Base-by-base conservation (phyloP, 2,888 invertebrate genomes). In the Tachystola acroxantha region DNA sequence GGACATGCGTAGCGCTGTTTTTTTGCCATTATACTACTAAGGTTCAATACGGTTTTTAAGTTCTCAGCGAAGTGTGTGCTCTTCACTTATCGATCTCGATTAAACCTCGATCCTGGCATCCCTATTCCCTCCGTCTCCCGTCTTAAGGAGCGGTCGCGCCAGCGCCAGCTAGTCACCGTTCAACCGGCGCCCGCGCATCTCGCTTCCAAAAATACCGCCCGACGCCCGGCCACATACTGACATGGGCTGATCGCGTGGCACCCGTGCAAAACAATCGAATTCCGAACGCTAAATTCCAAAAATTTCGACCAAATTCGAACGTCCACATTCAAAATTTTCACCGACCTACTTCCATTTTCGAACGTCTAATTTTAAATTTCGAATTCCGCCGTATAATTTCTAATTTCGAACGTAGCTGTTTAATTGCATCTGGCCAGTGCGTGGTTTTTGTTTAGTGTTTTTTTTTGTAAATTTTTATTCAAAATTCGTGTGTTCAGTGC, bases 111-210 rank as follows among this genome's bases (percentile, higher is more conserved):
- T n/a, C n/a, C n/a, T n/a, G n/a, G 37, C 71, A 50, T 64, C 73
- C 65, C 74, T 79, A 68, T 42, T 62, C 53, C 63, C 64, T 40
- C 53, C 63, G 69, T 73, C 77, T 78, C 79, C 74, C 80, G 57
- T 80, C 81, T 82, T 73, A 79, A 82, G 82, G 79, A 79, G 81
- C 70, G 77, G 63, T 59, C 47, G 64, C 67, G 7, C 20, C n/a
- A n/a, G n/a, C n/a, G n/a, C 7, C 20, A 24, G 24, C n/a, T 73
- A 81, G 78, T 81, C 74, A 63, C 62, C 60, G 52, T 57, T 52
- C 46, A 54, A 62, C 67, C 77, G 74, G 82, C 85, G 85, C 77
- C 57, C 70, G 76, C 85, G 28, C 50, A 40, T 47, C 52, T n/a
- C 58, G 64, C 65, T 63, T 73, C 82, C 75, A 70, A 82, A 82